Conservation (phyloP, 1,140 invertebrate genomes). For the Homalodisca vitripennis region DNA sequence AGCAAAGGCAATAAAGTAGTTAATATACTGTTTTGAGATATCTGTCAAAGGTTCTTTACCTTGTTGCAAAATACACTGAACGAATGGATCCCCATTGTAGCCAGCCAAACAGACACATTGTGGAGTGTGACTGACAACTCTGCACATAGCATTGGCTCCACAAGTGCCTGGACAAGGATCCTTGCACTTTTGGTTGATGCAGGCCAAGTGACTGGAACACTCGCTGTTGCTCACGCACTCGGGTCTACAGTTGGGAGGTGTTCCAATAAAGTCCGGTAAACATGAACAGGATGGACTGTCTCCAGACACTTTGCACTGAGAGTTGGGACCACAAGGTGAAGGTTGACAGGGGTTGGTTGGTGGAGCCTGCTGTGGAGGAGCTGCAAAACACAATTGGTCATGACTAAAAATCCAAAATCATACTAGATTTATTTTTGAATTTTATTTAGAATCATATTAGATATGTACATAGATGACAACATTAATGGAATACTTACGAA, state of each 20-base stretch:
- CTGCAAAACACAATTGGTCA: neutral
- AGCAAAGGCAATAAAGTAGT: neutral
- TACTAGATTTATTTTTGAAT: no score
- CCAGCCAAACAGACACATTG: slow-evolving; percentile 70
- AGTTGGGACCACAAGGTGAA: slow-evolving; percentile 63
- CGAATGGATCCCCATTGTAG: slow-evolving; percentile 74
- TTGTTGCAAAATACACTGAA: slow-evolving; percentile 57
- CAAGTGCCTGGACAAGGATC: slow-evolving; percentile 69
- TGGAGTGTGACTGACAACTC: slow-evolving; percentile 70
- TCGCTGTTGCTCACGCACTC: slow-evolving; percentile 66
- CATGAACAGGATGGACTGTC: slow-evolving; percentile 65
- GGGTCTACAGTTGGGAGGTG: slow-evolving; percentile 63
- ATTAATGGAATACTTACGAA: slow-evolving; percentile 27
- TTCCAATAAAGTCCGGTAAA: slow-evolving; percentile 58
- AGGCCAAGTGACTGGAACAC: slow-evolving; percentile 62
- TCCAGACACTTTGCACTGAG: slow-evolving; percentile 60
- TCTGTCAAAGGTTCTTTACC: slow-evolving; percentile 59
- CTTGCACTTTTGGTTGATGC: slow-evolving; percentile 66
- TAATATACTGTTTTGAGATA: neutral
- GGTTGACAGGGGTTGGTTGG: slow-evolving; percentile 52
- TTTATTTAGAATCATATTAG: no score
- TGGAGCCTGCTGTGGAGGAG: slow-evolving; percentile 2
- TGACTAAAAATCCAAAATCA: no score
- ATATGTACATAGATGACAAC: no score
- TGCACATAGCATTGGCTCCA: slow-evolving; percentile 71